These are phyloP conservation scores for Alca torda DNA, from an alignment of 2,797 vertebrate genomes.

Conservation along the genomic window DNA sequence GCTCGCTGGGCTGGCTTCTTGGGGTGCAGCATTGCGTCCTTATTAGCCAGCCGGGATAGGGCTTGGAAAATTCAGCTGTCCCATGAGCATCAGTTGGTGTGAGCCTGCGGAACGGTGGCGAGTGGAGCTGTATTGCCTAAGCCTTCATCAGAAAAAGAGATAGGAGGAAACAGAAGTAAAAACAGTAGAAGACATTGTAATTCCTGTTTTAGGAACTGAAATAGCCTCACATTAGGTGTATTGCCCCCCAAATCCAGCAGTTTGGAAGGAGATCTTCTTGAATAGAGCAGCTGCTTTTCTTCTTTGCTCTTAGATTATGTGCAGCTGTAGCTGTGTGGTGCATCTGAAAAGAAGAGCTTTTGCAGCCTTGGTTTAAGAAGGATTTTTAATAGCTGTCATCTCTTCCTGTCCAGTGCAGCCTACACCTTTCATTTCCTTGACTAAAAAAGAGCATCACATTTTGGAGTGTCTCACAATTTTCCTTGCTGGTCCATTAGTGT, in stretches of 20 bases:
- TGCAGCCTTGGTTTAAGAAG: background rate
- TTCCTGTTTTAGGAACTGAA: background rate
- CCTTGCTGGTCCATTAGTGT: constrained; percentile 20
- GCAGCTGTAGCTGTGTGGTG: background rate
- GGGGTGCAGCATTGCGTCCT: background rate
- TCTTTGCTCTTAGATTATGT: background rate
- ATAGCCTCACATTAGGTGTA: background rate
- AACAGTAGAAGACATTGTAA: background rate
- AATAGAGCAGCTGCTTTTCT: background rate
- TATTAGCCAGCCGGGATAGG: background rate
- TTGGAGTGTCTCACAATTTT: background rate
- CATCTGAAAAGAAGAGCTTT: background rate
- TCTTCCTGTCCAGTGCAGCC: background rate
- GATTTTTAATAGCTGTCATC: background rate
- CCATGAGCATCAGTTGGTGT: background rate
- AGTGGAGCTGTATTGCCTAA: background rate
- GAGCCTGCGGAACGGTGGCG: too few relatives aligned
- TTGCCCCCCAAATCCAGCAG: background rate
- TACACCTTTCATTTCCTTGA: background rate
- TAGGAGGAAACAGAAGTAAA: background rate
- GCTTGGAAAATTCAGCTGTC: background rate
- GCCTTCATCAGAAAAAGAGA: background rate
- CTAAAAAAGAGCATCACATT: background rate
- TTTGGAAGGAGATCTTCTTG: background rate
- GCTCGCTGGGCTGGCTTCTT: background rate